These are phyloP conservation scores for Leucozona laternaria DNA, from an alignment of 2,888 invertebrate genomes.

Conservation along the genomic window DNA sequence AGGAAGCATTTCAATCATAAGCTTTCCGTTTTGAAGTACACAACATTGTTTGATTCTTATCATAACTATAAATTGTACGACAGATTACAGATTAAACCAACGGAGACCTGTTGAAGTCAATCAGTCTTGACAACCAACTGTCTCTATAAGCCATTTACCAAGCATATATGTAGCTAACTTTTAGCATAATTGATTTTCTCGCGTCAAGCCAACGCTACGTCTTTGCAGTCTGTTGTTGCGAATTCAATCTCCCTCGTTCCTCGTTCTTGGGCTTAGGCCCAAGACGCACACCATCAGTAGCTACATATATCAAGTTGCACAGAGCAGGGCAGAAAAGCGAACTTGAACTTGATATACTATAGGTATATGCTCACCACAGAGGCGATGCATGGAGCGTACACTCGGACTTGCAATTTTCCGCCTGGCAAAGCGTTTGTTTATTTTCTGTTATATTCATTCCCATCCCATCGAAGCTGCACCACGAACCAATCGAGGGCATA, in stretches of 20 bases:
- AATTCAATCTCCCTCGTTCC: background rate
- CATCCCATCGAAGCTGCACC: background rate
- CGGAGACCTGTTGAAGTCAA: constrained; percentile 22
- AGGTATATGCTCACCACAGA: constrained; percentile 9
- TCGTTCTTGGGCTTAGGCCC: no score
- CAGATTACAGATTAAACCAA: background rate
- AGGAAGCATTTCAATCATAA: background rate
- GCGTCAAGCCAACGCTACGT: background rate
- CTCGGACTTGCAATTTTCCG: constrained; percentile 50
- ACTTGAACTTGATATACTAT: constrained; percentile 64
- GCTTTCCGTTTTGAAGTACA: background rate
- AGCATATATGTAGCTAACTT: constrained; percentile 14
- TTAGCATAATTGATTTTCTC: constrained; percentile 45
- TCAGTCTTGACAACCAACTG: constrained; percentile 6
- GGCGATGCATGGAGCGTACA: constrained; percentile 16
- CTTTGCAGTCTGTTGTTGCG: constrained; percentile 51
- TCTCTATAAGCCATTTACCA: constrained; percentile 1
- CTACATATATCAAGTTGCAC: constrained; percentile 42
- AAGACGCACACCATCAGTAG: background rate
- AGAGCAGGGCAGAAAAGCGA: constrained; percentile 36
- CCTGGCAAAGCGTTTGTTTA: constrained; percentile 47
- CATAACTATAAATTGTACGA: background rate
- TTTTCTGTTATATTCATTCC: constrained; percentile 13
- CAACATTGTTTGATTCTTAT: background rate
- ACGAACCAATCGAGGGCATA: constrained; percentile 55